Evolutionary conservation across 2,888 invertebrate species (phyloP).

Genomic region (Oithona nana): DNA sequence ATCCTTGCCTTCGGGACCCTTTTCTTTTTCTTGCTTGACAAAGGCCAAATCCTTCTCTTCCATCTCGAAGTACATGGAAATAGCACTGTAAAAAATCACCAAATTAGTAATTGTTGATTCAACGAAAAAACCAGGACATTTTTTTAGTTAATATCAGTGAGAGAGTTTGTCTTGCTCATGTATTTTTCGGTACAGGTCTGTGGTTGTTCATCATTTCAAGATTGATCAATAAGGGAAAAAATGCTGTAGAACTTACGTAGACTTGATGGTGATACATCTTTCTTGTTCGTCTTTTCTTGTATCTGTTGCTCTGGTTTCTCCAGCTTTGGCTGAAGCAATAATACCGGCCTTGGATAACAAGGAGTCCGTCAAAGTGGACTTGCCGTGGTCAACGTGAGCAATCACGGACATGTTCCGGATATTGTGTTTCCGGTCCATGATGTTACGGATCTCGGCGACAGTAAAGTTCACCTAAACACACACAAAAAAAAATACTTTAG

Average conservation of each 20-base stretch:
- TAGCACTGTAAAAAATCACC: conserved; percentile 47
- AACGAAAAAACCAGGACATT: too few species aligned
- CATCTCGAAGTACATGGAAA: conserved; percentile 97
- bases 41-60: conserved; percentile 81
- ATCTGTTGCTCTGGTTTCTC: conserved; percentile 97
- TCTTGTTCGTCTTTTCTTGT: conserved; percentile 99
- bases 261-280: conserved; percentile 99
- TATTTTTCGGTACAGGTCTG: neutral
- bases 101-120: neutral
- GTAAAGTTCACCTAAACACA: conserved; percentile 90
- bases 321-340: conserved; percentile 94
- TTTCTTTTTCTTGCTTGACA: conserved; percentile 71
- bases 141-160: too few species aligned
- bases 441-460: conserved; percentile 94
- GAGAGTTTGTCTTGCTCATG: neutral
- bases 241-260: conserved; percentile 43
- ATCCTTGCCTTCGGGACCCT: too few species aligned
- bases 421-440: conserved; percentile 99
- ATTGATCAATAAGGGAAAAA: neutral
- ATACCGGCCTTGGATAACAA: conserved; percentile 99
- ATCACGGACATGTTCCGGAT: conserved; percentile 99
- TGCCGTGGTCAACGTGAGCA: conserved; percentile 99
- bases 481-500: neutral
- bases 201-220: neutral
- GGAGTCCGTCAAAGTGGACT: conserved; percentile 97